These are phyloP conservation scores for Apogon talboti DNA, from an alignment of 2,797 vertebrate species.

Conservation along the genomic window DNA sequence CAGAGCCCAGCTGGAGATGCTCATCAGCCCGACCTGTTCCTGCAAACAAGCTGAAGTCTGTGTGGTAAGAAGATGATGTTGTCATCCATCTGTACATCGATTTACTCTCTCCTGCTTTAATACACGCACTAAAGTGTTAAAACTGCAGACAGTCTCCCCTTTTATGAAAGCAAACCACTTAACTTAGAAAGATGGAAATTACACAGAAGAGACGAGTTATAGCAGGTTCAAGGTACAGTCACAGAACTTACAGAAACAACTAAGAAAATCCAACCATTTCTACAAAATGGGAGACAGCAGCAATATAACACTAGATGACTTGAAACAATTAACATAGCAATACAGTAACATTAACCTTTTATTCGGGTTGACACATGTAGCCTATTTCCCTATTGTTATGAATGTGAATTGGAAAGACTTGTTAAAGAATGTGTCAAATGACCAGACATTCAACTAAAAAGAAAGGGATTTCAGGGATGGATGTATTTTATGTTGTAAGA, in stretches of 20 bases:
- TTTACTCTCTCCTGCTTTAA: not conserved
- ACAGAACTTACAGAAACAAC: not conserved
- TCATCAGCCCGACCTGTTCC: constrained; percentile 97
- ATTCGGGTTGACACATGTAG: not conserved
- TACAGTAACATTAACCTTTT: not conserved
- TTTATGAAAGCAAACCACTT: too few species aligned
- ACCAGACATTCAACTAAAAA: not conserved
- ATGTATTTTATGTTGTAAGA: not conserved
- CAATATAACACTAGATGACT: not conserved
- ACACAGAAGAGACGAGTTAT: too few species aligned
- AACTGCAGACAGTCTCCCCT: not conserved
- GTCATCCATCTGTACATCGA: not conserved
- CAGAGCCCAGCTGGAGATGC: constrained; percentile 90
- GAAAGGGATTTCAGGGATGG: not conserved
- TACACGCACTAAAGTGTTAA: constrained; percentile 4
- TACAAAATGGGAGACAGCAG: not conserved
- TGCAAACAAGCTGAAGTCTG: constrained; percentile 98
- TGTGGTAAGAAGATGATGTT: constrained; percentile 88
- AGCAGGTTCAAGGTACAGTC: not conserved
- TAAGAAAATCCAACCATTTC: too few species aligned
- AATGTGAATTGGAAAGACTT: not conserved
- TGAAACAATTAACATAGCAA: not conserved
- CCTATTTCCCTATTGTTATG: not conserved
- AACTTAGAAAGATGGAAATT: not conserved
- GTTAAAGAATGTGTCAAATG: not conserved